These are phyloP conservation scores for Drosophila guanche DNA, from an alignment of 1,140 invertebrate genomes.

Conservation along the genomic window DNA sequence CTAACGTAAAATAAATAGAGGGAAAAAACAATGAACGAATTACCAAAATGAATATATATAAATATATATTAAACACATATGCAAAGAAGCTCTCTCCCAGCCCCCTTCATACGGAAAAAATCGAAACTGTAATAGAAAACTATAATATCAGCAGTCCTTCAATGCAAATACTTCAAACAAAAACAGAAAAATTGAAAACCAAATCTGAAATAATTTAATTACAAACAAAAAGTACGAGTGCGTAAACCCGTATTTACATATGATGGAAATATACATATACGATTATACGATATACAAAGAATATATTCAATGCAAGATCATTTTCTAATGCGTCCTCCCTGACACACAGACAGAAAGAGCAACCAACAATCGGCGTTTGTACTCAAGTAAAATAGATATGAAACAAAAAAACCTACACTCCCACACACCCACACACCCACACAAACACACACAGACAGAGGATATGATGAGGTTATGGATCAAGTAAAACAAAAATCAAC, in stretches of 20 bases:
- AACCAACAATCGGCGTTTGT: slow-evolving; percentile 26
- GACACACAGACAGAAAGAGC: slow-evolving; percentile 22
- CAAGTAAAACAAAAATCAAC: slow-evolving; percentile 62
- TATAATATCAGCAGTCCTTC: slow-evolving; percentile 68
- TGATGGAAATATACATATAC: slow-evolving; percentile 68
- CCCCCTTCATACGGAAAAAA: slow-evolving; percentile 29
- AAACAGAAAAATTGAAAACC: slow-evolving; percentile 29
- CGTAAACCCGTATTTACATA: slow-evolving; percentile 65
- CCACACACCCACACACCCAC: slow-evolving; percentile 11
- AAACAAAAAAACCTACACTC: slow-evolving; percentile 6
- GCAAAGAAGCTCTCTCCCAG: slow-evolving; percentile 30
- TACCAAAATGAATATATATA: slow-evolving; percentile 42
- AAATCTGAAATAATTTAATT: slow-evolving; percentile 60
- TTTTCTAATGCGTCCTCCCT: slow-evolving; percentile 55
- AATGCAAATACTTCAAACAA: slow-evolving; percentile 62
- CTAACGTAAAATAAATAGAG: slow-evolving; percentile 55
- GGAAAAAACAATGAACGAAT: slow-evolving; percentile 33
- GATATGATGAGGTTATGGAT: slow-evolving; percentile 62
- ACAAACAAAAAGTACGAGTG: slow-evolving; percentile 24
- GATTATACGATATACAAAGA: slow-evolving; percentile 61
- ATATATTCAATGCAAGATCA: slow-evolving; percentile 69
- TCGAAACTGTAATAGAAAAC: slow-evolving; percentile 60
- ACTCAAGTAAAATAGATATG: slow-evolving; percentile 31
- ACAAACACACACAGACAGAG: slow-evolving; percentile 26
- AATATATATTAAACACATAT: slow-evolving; percentile 58